phyloP scores from a whole-genome alignment of 1,140 invertebrate species.

The Trichonephila clavata region DNA sequence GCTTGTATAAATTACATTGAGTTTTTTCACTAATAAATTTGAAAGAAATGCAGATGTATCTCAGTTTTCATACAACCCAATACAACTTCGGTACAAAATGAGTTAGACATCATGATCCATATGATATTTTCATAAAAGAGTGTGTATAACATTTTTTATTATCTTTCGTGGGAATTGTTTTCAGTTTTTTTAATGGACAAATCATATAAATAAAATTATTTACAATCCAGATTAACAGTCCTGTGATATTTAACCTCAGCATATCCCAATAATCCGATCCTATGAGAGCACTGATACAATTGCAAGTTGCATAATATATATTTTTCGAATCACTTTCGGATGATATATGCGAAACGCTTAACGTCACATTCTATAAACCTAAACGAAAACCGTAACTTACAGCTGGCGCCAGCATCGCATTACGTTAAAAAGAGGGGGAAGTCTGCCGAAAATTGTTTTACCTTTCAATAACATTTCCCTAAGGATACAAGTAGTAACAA shows the following conservation, averaged over 20 bases:
- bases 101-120: too few relatives aligned
- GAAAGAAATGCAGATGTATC: too few relatives aligned
- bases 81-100: too few relatives aligned
- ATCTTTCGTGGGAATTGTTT: too few relatives aligned
- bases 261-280: neutral
- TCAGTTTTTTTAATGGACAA: too few relatives aligned
- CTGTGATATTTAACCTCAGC: neutral
- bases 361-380: conserved; percentile 62
- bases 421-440: conserved; percentile 61
- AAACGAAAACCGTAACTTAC: conserved; percentile 70
- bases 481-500: neutral
- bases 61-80: too few relatives aligned
- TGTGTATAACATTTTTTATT: too few relatives aligned
- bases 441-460: conserved; percentile 52
- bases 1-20: too few relatives aligned
- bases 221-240: too few relatives aligned
- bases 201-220: too few relatives aligned
- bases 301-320: conserved; percentile 58
- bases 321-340: conserved; percentile 59
- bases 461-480: neutral
- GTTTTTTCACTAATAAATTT: too few relatives aligned
- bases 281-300: neutral
- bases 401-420: conserved; percentile 68
- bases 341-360: conserved; percentile 73
- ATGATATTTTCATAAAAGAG: too few relatives aligned